Percentiles rank a stretch among this genome's conserved stretches.
These are phyloP conservation scores for Rhinichthys klamathensis DNA, from an alignment of 2,113 vertebrate genomes.

Conservation along the genomic window DNA sequence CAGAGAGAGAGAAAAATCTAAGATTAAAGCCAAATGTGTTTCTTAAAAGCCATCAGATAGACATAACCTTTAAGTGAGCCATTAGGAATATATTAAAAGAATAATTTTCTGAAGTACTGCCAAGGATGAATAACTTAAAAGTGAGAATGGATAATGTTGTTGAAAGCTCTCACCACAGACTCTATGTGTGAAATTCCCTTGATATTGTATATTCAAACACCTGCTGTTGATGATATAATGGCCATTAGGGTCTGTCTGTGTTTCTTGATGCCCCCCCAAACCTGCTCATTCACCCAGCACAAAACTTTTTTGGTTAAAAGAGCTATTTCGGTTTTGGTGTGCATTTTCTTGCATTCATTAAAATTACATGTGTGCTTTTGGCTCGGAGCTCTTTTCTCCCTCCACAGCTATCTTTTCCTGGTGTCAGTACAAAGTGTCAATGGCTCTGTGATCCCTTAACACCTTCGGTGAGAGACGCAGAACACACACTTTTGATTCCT, in stretches of 20 bases:
- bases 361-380: constrained; percentile 20
- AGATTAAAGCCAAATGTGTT: constrained; percentile 73
- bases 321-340: constrained; percentile 3
- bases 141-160: constrained; percentile 57
- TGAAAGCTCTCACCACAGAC: constrained; percentile 7
- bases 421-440: constrained; percentile 38
- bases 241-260: constrained; percentile 13
- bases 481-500: constrained; percentile 6
- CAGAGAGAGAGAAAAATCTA: constrained; percentile 50
- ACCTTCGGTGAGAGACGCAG: constrained; percentile 20
- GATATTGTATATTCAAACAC: constrained; percentile 13
- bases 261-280: neutral
- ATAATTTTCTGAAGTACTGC: constrained; percentile 74
- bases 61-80: constrained; percentile 77
- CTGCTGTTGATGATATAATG: constrained; percentile 30
- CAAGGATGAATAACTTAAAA: constrained; percentile 75
- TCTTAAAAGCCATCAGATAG: constrained; percentile 72
- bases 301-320: constrained; percentile 9
- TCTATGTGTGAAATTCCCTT: neutral
- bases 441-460: constrained; percentile 27
- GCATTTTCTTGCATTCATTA: constrained; percentile 28
- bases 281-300: neutral
- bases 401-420: neutral
- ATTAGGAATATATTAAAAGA: constrained; percentile 80
- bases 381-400: neutral